Percentiles rank a stretch among this genome's conserved stretches.
Evolutionary conservation across 2,113 vertebrate species (phyloP).

Genomic region (Onychorhynchus coronatus): DNA sequence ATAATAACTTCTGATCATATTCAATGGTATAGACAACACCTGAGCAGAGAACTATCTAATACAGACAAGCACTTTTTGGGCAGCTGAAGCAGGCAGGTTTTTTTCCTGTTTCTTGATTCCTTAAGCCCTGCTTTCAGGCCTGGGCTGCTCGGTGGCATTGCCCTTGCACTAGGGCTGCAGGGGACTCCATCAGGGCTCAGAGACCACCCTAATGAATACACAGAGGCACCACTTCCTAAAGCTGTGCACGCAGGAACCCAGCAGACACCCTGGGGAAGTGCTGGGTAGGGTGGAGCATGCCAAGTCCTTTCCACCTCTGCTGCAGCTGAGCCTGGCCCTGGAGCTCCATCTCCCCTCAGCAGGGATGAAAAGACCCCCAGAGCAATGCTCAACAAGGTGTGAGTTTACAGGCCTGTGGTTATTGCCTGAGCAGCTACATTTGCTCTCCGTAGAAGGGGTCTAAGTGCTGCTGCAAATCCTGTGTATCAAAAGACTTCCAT

Average conservation of each 20-base stretch:
- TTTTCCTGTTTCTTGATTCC: not conserved
- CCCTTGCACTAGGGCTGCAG: not conserved
- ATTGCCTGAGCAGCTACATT: not conserved
- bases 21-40: not conserved
- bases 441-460: rapidly evolving
- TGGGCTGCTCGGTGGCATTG: not conserved
- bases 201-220: not conserved
- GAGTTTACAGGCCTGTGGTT: not conserved
- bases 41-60: not conserved
- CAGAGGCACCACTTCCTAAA: not conserved
- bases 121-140: not conserved
- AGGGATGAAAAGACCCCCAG: not conserved
- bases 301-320: not conserved
- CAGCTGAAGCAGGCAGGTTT: not conserved
- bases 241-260: not conserved
- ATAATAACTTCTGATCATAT: not conserved
- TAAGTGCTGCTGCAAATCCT: not conserved
- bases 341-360: not conserved
- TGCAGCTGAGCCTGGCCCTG: not conserved
- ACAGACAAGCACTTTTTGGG: rapidly evolving
- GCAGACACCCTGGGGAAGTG: not conserved
- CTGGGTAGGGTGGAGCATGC: not conserved
- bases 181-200: not conserved
- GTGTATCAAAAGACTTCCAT: not conserved
- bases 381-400: rapidly evolving